Percentiles rank a stretch among this genome's conserved stretches.
Evolutionary conservation across 2,113 vertebrate species (phyloP).

Genomic region (human (Homo sapiens)): GRCh38 chr1:3879501-3880000

Average conservation of each 20-base stretch:
- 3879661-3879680: not conserved
- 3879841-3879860: not conserved
- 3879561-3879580: not conserved
- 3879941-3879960: not conserved
- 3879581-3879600: not conserved
- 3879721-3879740: not conserved
- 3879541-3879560: accelerated
- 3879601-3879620: not conserved
- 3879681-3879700: not conserved
- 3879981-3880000: not conserved
- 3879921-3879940: not conserved
- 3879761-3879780: accelerated
- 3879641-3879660: not conserved
- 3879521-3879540: not conserved
- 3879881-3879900: not conserved
- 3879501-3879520: not conserved
- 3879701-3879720: not conserved
- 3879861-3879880: not conserved
- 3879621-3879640: not conserved
- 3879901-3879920: not conserved
- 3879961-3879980: not conserved
- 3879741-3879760: not conserved
- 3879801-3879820: not conserved
- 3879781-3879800: not conserved
- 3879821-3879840: not conserved